Base-by-base conservation (phyloP, 2,888 invertebrate species). In the Anticlea derivata region DNA sequence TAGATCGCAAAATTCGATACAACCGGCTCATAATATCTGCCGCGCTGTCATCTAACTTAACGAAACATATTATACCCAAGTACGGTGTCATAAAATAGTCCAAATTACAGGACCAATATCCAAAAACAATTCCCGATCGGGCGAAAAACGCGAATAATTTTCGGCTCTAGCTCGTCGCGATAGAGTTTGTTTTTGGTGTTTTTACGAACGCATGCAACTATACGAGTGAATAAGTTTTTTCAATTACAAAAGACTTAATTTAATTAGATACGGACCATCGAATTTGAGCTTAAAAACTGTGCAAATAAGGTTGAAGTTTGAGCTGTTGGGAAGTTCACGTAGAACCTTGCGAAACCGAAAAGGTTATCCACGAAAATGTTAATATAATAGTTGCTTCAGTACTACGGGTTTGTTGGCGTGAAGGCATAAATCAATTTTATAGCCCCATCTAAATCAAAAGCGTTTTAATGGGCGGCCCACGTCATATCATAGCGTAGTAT, bases 381-480 rank as follows among this genome's bases (percentile, higher is more conserved):
- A 90, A 89, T 89, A 88, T 89, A 87, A 90, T 90, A 90, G 90
- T 90, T 89, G 86, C 86, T 86, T 87, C 88, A 86, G 88, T 87
- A 80, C 84, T 83, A 87, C 86, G 88, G 62, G 88, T 88, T 89
- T 89, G 90, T 89, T 90, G 86, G 91, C 91, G 91, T 88, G 89
- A 91, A 87, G 73, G 84, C 90, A 91, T 91, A 91, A 91, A 91
- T 91, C 91, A 91, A 91, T 91, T 91, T 91, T 91, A 91, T 91
- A 85, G 91, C 86, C 90, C 89, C 88, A 90, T 91, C 91, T 91
- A 91, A 91, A 91, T 91, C 91, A 91, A 91, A 90, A 91, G 89
- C 86, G 88, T 91, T 91, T 91, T 91, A 91, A 91, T 91, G 91
- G 91, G 88, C 85, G 90, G 83, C 89, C 89, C 91, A 79, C 91